Percentiles rank a stretch among this genome's conserved stretches.
Evolutionary conservation across 92 coral and sea anemone genomes (phyloP).

Genomic region (Phenganax subtilis): DNA sequence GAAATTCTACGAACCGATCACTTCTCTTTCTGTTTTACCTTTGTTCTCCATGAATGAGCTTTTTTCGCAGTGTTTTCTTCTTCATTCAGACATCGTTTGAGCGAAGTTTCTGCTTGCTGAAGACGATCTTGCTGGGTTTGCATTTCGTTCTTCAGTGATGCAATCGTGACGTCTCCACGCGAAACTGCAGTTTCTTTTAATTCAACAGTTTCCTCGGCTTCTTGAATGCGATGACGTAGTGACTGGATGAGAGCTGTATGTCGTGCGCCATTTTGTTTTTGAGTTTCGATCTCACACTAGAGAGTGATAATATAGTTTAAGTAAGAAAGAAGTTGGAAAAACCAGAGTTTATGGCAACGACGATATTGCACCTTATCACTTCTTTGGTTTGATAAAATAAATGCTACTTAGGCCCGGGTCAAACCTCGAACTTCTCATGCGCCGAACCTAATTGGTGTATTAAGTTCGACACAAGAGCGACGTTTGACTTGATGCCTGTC

Average conservation of each 20-base stretch:
- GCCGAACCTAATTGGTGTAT: too few relatives aligned
- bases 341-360: not conserved
- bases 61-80: constrained; percentile 80
- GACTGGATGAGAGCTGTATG: constrained; percentile 84
- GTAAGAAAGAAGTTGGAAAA: not conserved
- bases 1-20: not conserved
- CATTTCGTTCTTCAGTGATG: constrained; percentile 77
- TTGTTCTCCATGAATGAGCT: constrained; percentile 78
- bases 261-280: constrained; percentile 89
- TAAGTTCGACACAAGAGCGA: too few relatives aligned
- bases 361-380: too few relatives aligned
- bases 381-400: too few relatives aligned
- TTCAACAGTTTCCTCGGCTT: constrained; percentile 81
- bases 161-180: constrained; percentile 83
- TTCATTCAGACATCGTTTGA: constrained; percentile 74
- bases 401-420: too few relatives aligned
- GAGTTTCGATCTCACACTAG: constrained; percentile 97
- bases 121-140: constrained; percentile 78
- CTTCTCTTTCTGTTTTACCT: constrained; percentile 42
- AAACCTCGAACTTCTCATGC: too few relatives aligned
- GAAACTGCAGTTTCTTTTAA: constrained; percentile 79
- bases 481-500: not conserved
- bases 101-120: constrained; percentile 81
- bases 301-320: not conserved
- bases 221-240: constrained; percentile 85